Percentiles rank a stretch among this genome's conserved stretches.
phyloP scores from a whole-genome alignment of 2,888 invertebrate genomes.

The Rhodophaea formosa region DNA sequence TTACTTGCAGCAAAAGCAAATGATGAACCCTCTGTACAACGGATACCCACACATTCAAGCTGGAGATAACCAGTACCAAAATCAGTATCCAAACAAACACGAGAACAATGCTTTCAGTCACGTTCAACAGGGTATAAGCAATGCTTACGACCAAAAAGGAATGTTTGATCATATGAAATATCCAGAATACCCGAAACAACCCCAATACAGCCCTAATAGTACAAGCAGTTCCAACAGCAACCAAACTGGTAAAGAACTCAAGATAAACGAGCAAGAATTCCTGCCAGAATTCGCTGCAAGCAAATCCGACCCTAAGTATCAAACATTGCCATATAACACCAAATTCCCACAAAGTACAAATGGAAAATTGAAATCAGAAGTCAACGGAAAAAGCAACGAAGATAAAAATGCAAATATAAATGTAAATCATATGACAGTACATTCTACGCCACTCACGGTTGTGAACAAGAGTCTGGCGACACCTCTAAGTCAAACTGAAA shows the following conservation, averaged over 20 bases:
- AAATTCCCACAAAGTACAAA: slow-evolving; percentile 86
- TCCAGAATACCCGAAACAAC: slow-evolving; percentile 73
- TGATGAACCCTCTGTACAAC: slow-evolving; percentile 72
- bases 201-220: slow-evolving; percentile 81
- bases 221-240: slow-evolving; percentile 76
- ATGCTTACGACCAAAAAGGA: slow-evolving; percentile 71
- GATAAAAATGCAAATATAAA: slow-evolving; percentile 65
- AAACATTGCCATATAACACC: slow-evolving; percentile 94
- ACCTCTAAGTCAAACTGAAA: slow-evolving; percentile 81
- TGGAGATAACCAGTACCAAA: slow-evolving; percentile 63
- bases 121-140: slow-evolving; percentile 73
- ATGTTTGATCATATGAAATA: slow-evolving; percentile 72
- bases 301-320: slow-evolving; percentile 94
- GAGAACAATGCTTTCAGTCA: slow-evolving; percentile 61
- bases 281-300: slow-evolving; percentile 87
- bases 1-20: slow-evolving; percentile 79
- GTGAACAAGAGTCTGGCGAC: slow-evolving; percentile 85
- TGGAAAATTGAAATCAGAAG: slow-evolving; percentile 64
- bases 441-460: slow-evolving; percentile 75
- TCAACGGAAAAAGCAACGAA: slow-evolving; percentile 63
- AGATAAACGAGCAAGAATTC: slow-evolving; percentile 79
- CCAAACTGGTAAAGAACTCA: slow-evolving; percentile 72
- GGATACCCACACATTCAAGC: slow-evolving; percentile 63
- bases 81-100: slow-evolving; percentile 67
- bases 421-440: slow-evolving; percentile 79